Base-by-base conservation (phyloP, 2,113 vertebrate species). In the Oryctolagus cuniculus region DNA sequence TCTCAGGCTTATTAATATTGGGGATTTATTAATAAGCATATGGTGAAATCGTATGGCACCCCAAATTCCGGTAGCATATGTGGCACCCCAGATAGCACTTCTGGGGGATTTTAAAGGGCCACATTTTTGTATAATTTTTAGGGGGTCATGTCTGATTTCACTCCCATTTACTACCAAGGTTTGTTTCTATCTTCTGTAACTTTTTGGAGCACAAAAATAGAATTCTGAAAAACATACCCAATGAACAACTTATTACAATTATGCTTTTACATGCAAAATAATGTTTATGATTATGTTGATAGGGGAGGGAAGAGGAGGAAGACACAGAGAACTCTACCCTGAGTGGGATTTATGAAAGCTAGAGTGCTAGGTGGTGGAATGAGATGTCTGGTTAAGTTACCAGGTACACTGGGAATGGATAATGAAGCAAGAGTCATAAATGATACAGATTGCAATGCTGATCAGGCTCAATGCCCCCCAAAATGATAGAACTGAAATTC, bases 201-300 rank as follows among this genome's bases (percentile, higher is more conserved):
- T 64, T 81, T 86, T n/a, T n/a, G n/a, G n/a, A n/a, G n/a, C n/a
- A n/a, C n/a, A n/a, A n/a, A n/a, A n/a, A n/a, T 55, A 83, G 91
- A 93, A 66, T 70, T 93, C 51, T 87, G 70, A 83, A 94, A 88
- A 91, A 3, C 31, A 16, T 24, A 86, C 10, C 12, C 31, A 86
- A 83, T 72, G 72, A 89, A 83, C 88, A 90, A 34, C 55, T 74
- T 49, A 89, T 15, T 94, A 95, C 81, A 80, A 81, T 85, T 55
- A 95, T 61, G n/a, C 77, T 82, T 78, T 64, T 67, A 49, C 8
- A 25, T 25, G 83, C 70, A 87, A 92, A 89, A 63, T 61, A 15
- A 15, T 66, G n/a, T 53, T 79, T 91, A 53, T 75, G 12, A 78
- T 49, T 73, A 67, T 78, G 17, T 44, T 77, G 27, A 58, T 16